A percentile compares a stretch with the other conserved stretches of the same genome.
Conservation (phyloP, 1,140 invertebrate species). For the Drosophila orosa region DNA sequence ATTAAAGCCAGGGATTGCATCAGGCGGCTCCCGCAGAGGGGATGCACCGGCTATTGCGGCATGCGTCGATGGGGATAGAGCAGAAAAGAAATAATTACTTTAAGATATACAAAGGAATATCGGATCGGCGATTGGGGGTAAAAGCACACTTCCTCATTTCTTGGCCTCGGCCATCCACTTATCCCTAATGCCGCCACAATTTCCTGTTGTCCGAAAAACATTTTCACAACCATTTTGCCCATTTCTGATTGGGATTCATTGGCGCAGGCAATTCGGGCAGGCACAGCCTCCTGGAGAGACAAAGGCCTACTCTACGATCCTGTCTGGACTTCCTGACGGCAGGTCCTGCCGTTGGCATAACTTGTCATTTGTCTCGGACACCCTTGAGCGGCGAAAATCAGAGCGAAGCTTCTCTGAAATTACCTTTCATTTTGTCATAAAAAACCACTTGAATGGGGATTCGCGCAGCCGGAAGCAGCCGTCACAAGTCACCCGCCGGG, state of each 20-base stretch:
- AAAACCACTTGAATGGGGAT: constrained; percentile 80
- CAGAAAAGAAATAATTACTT: constrained; percentile 42
- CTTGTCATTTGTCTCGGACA: constrained; percentile 72
- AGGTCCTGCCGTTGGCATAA: constrained; percentile 52
- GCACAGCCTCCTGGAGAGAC: constrained; percentile 45
- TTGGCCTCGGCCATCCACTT: constrained; percentile 40
- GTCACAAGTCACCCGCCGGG: constrained; percentile 19
- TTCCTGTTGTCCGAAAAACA: constrained; percentile 66
- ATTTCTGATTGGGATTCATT: constrained; percentile 41
- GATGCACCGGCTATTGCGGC: constrained; percentile 19
- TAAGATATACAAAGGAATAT: constrained; percentile 25
- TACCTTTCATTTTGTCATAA: constrained; percentile 84
- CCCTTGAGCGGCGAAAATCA: constrained; percentile 59
- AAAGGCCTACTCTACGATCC: constrained; percentile 56
- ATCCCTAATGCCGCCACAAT: constrained; percentile 66
- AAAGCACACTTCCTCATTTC: neutral
- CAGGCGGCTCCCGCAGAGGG: neutral
- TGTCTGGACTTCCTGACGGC: constrained; percentile 12
- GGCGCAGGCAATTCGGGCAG: constrained; percentile 49
- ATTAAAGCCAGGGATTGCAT: constrained; percentile 67
- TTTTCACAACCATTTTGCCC: constrained; percentile 63
- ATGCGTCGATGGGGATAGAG: constrained; percentile 2
- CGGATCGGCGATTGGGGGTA: neutral
- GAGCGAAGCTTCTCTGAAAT: constrained; percentile 71
- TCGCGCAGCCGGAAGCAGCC: constrained; percentile 34